Conservation (phyloP, 2,888 invertebrate genomes). For the Monopis laevigella region DNA sequence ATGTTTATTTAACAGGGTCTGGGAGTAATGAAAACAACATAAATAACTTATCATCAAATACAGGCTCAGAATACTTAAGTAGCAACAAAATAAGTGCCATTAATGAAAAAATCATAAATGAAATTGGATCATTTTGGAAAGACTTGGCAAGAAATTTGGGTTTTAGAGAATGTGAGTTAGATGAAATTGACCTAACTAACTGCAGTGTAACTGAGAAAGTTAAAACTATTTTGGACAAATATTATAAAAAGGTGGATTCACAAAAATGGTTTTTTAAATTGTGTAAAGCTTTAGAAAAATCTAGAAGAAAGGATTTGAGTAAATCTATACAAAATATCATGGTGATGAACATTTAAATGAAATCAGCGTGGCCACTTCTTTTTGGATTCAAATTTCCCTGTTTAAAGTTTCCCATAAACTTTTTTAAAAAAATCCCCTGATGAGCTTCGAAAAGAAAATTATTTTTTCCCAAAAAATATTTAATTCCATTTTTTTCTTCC, state of each 20-base stretch:
- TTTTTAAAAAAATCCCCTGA: no score
- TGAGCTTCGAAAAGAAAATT: no score
- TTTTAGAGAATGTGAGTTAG: conserved; percentile 41
- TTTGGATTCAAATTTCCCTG: no score
- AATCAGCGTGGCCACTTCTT: no score
- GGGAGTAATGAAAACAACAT: not conserved
- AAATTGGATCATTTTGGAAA: conserved; percentile 47
- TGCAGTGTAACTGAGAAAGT: conserved; percentile 31
- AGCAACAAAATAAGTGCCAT: conserved; percentile 27
- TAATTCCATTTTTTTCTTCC: no score
- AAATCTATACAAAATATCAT: conserved; percentile 39
- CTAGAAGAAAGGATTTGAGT: conserved; percentile 42
- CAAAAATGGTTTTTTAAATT: conserved; percentile 46
- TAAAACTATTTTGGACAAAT: conserved; percentile 32
- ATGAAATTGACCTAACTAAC: conserved; percentile 37
- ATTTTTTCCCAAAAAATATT: no score
- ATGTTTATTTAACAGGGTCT: no score
- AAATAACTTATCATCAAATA: not conserved
- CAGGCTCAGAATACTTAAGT: not conserved
- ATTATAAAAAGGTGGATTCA: conserved; percentile 30
- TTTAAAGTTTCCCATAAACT: no score
- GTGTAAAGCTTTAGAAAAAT: conserved; percentile 44
- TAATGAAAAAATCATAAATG: conserved; percentile 33
- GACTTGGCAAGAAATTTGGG: conserved; percentile 44
- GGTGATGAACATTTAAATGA: conserved; percentile 43